phyloP scores from a whole-genome alignment of 1,140 invertebrate genomes.

The Akabosia matsudoensis region DNA sequence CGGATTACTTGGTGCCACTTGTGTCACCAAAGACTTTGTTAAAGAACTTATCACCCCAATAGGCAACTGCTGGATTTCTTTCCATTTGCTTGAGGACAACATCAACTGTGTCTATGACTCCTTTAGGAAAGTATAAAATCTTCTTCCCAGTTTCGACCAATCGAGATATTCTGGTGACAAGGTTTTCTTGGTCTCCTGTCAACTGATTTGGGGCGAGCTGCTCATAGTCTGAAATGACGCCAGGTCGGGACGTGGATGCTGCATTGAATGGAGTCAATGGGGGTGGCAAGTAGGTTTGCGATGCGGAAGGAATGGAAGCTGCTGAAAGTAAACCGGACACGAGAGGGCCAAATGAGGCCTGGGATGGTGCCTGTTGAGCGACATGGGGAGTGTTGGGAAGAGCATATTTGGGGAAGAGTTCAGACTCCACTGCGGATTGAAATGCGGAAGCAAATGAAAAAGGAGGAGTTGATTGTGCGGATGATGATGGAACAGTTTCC shows the following conservation, averaged over 20 bases:
- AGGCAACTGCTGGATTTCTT: conserved; percentile 2
- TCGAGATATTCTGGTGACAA: not conserved
- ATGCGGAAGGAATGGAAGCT: not conserved
- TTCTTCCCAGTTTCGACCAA: conserved; percentile 1
- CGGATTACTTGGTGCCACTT: too few relatives aligned
- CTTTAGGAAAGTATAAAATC: conserved; percentile 15
- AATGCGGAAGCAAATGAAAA: not conserved
- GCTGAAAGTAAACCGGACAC: not conserved
- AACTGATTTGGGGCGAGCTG: not conserved
- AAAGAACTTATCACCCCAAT: conserved; percentile 19
- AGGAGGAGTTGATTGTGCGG: not conserved
- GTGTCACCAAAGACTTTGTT: conserved; percentile 9
- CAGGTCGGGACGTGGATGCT: not conserved
- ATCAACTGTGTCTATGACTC: conserved; percentile 8
- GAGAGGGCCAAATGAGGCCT: not conserved
- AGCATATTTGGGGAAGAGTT: not conserved
- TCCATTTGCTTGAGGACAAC: not conserved
- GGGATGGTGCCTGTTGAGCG: not conserved
- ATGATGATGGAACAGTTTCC: not conserved
- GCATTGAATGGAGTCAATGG: not conserved
- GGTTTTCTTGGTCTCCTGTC: not conserved
- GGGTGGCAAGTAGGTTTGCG: not conserved
- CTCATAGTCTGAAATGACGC: not conserved
- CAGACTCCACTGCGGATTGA: not conserved
- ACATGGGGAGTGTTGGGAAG: not conserved